Evolutionary conservation across 37 sponge, comb jelly and placozoan genomes (phyloP).

Genomic region (Geodia barretti): DNA sequence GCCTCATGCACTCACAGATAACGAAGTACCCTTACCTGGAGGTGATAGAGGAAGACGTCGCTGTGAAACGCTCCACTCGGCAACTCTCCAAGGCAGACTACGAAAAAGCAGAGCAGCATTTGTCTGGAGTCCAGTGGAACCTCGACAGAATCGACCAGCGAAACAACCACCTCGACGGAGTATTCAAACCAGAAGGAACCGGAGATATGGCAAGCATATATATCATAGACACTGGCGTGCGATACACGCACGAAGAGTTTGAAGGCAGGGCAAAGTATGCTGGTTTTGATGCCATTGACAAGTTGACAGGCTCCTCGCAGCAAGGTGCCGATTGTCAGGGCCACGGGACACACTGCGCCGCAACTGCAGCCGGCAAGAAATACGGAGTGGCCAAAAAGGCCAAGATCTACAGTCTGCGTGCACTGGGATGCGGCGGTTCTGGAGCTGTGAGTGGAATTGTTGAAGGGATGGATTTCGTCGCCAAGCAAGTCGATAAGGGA

Average conservation of each 20-base stretch:
- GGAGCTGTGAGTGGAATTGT: conserved; percentile 80
- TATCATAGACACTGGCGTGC: conserved; percentile 77
- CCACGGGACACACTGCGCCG: conserved; percentile 83
- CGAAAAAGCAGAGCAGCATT: not conserved
- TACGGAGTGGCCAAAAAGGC: conserved; percentile 76
- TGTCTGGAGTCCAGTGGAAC: conserved; percentile 57
- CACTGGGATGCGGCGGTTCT: conserved; percentile 61
- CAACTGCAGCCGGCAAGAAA: conserved; percentile 67
- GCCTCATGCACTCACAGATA: too few species aligned
- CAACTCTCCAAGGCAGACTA: not conserved
- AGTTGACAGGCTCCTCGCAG: conserved; percentile 43
- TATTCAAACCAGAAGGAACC: conserved; percentile 53
- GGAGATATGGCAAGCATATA: conserved; percentile 62
- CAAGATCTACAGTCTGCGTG: conserved; percentile 58
- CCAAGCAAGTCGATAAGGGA: conserved; percentile 9
- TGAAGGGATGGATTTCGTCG: conserved; percentile 53
- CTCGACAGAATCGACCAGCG: conserved; percentile 78
- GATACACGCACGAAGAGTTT: conserved; percentile 66
- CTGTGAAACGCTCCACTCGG: conserved; percentile 16
- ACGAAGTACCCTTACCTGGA: conserved; percentile 49
- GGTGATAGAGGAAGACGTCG: conserved; percentile 64
- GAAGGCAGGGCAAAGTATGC: conserved; percentile 65
- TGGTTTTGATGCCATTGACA: conserved; percentile 75
- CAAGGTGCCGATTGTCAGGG: conserved; percentile 78
- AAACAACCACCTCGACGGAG: conserved; percentile 27